phyloP scores from a whole-genome alignment of 1,140 invertebrate genomes.

The Micrasema longulum region DNA sequence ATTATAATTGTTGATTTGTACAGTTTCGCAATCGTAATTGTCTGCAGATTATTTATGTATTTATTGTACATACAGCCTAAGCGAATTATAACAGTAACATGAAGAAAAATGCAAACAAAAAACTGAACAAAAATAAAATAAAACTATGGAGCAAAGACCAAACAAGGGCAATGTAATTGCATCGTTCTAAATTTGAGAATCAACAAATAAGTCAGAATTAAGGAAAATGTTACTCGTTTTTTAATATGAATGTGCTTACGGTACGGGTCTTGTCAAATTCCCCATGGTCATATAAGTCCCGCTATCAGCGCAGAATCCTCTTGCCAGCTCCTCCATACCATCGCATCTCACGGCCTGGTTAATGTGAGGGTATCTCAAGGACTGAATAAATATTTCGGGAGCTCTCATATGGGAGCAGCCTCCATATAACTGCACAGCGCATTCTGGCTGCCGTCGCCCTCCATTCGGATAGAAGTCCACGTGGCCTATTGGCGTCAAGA shows the following conservation, averaged over 20 bases:
- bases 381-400: conserved; percentile 56
- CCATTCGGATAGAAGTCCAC: conserved; percentile 71
- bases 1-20: no score
- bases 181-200: no score
- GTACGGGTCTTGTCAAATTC: not conserved
- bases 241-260: not conserved
- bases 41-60: no score
- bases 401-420: conserved; percentile 54
- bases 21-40: no score
- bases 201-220: no score
- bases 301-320: conserved; percentile 3
- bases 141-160: no score
- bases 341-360: not conserved
- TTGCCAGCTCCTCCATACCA: not conserved
- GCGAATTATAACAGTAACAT: no score
- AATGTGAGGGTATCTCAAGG: conserved; percentile 33
- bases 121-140: no score
- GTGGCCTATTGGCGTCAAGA: conserved; percentile 65
- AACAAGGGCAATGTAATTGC: no score
- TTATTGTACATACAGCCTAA: no score
- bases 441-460: conserved; percentile 65
- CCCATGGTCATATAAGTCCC: conserved; percentile 12
- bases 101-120: no score
- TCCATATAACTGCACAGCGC: conserved; percentile 56
- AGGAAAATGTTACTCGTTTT: no score